Conservation (phyloP, 2,797 vertebrate genomes). For the Mormyrops attenuatus region DNA sequence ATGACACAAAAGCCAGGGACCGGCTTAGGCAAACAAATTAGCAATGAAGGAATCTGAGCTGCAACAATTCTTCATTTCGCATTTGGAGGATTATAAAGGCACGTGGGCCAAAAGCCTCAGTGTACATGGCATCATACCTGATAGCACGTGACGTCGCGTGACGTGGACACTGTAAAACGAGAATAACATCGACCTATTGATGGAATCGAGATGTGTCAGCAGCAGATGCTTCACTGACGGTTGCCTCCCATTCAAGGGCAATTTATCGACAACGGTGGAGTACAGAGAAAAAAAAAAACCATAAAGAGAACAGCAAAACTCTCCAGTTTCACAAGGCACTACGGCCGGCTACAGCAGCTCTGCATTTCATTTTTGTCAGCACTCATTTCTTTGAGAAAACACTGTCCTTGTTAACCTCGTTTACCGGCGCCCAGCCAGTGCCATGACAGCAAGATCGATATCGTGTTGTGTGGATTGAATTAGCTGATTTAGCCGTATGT, state of each 20-base stretch:
- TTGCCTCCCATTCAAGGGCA: background rate
- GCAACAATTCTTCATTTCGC: background rate
- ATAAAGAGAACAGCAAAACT: background rate
- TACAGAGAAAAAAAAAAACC: background rate
- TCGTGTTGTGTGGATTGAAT: background rate
- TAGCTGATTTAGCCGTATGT: background rate
- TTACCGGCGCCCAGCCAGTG: background rate
- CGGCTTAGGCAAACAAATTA: slow-evolving; percentile 4
- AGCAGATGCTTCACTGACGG: background rate
- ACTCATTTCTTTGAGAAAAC: background rate
- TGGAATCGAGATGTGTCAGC: background rate
- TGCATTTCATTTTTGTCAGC: background rate
- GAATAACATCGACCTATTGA: background rate
- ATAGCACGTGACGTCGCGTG: background rate
- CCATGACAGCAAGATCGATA: background rate
- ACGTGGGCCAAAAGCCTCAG: background rate
- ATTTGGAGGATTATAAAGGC: background rate
- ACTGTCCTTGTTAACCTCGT: background rate
- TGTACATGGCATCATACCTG: background rate
- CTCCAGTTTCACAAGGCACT: background rate
- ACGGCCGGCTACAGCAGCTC: background rate
- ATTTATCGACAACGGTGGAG: background rate
- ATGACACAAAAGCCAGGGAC: slow-evolving; percentile 5
- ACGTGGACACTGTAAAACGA: background rate
- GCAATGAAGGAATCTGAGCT: background rate